Percentiles rank a stretch among this genome's conserved stretches.
phyloP scores from a whole-genome alignment of 2,888 invertebrate genomes.

The Melinaea menophilus region DNA sequence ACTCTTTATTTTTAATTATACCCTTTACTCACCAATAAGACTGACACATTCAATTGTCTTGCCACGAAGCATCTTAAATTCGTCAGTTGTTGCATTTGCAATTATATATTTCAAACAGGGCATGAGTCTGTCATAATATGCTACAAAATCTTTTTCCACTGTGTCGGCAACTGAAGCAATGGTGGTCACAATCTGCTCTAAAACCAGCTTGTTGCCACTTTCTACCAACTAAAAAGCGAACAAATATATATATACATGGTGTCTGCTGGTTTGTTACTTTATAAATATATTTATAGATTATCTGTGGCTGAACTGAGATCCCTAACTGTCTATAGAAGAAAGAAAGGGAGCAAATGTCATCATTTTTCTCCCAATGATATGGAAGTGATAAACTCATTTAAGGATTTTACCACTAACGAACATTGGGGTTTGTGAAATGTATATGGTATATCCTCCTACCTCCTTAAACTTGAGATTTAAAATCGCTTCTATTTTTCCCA shows the following conservation, averaged over 20 bases:
- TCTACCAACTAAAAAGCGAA: constrained; percentile 82
- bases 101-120: constrained; percentile 98
- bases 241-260: neutral
- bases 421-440: constrained; percentile 50
- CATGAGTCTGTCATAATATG: constrained; percentile 95
- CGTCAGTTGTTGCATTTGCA: constrained; percentile 92
- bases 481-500: constrained; percentile 93
- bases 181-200: constrained; percentile 99
- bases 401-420: constrained; percentile 69
- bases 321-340: constrained; percentile 54
- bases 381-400: constrained; percentile 61
- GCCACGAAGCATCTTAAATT: constrained; percentile 93
- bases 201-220: constrained; percentile 95
- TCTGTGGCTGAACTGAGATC: constrained; percentile 71
- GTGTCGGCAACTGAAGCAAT: constrained; percentile 99
- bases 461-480: constrained; percentile 96
- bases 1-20: neutral
- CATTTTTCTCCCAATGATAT: constrained; percentile 72
- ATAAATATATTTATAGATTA: neutral
- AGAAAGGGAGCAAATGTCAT: constrained; percentile 69
- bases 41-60: constrained; percentile 99
- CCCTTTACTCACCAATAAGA: constrained; percentile 85
- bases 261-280: neutral
- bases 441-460: constrained; percentile 52
- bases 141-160: constrained; percentile 95